Conservation (phyloP, 2,113 vertebrate genomes). For the Poicephalus meyeri region DNA sequence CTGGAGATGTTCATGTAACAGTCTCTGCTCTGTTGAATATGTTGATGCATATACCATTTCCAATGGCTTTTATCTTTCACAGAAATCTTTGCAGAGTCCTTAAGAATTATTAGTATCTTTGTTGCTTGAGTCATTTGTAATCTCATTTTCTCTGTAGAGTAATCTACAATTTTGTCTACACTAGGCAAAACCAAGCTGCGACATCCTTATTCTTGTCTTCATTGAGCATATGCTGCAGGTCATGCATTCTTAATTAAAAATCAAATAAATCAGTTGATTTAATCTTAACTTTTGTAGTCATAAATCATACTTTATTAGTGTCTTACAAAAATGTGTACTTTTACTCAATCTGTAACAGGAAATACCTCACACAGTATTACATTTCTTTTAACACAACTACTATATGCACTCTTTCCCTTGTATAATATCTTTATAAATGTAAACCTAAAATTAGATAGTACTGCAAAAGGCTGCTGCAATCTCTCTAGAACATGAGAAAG, state of each 20-base stretch:
- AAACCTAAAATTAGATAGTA: background rate
- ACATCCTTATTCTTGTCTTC: background rate
- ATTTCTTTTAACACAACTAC: background rate
- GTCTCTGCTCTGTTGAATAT: background rate
- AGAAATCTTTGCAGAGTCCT: background rate
- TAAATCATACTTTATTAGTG: background rate
- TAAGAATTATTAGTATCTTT: background rate
- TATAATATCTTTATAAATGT: background rate
- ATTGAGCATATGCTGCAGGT: background rate
- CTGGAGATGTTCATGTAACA: background rate
- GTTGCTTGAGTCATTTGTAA: background rate
- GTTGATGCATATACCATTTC: background rate
- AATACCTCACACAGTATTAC: background rate
- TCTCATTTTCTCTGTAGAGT: background rate
- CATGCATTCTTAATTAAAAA: background rate
- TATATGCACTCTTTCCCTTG: background rate
- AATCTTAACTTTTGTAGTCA: background rate
- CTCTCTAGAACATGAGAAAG: background rate
- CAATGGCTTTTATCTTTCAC: background rate
- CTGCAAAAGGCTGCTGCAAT: background rate
- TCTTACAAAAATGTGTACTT: background rate
- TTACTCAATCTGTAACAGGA: background rate
- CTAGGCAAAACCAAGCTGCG: background rate
- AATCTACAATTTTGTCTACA: background rate
- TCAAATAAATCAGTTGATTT: background rate